A percentile compares a stretch with the other conserved stretches of the same genome.
Evolutionary conservation across 2,888 invertebrate species (phyloP).

Genomic region (Idaea straminata): DNA sequence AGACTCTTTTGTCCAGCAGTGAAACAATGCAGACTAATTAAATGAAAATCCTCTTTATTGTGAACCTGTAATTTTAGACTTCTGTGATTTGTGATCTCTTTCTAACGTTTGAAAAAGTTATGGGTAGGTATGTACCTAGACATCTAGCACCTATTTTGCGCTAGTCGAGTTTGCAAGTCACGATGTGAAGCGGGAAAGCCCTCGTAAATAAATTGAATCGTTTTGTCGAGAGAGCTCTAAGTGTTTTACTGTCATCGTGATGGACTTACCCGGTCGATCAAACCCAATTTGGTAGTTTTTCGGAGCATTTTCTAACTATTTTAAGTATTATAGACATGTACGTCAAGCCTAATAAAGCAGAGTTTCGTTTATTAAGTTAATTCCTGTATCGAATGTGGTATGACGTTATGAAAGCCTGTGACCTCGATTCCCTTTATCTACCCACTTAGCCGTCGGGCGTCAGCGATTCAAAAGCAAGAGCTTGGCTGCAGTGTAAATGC

Average conservation of each 20-base stretch:
- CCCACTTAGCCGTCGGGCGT: conserved; percentile 38
- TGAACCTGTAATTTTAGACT: too few species aligned
- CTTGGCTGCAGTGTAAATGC: conserved; percentile 1
- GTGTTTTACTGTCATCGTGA: conserved; percentile 29
- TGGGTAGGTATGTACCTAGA: neutral
- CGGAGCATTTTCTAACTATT: neutral
- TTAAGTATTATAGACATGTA: neutral
- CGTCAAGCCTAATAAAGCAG: conserved; percentile 8
- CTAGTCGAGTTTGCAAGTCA: neutral
- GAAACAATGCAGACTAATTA: too few species aligned
- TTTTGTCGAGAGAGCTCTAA: conserved; percentile 18
- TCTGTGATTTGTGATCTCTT: neutral
- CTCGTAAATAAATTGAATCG: conserved; percentile 9
- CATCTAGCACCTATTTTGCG: neutral
- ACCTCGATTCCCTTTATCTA: conserved; percentile 43
- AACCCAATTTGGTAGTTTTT: neutral
- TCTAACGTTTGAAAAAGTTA: neutral
- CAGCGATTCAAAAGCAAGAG: conserved; percentile 19
- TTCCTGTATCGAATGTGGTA: conserved; percentile 7
- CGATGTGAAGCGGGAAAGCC: conserved; percentile 1
- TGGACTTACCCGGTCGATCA: conserved; percentile 27
- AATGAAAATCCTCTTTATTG: too few species aligned
- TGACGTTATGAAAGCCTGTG: conserved; percentile 27
- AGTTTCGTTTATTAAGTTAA: conserved; percentile 1
- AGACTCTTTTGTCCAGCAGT: too few species aligned